Evolutionary conservation across 2,113 vertebrate genomes (phyloP), one percentile per base, ranked within the genome.

Genomic region (Plectropomus leopardus): DNA sequence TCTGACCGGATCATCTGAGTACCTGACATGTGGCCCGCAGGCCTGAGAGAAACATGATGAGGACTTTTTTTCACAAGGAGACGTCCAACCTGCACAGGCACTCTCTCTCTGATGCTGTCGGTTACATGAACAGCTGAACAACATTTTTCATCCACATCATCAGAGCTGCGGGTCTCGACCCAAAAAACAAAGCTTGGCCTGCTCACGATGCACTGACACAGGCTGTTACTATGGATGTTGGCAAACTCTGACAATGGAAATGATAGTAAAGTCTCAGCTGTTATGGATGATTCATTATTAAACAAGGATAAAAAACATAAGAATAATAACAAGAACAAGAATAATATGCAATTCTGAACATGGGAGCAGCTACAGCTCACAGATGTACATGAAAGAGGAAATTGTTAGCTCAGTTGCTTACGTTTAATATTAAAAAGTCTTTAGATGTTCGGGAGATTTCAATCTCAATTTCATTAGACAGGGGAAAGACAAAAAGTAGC

Each of bases 21-120:
- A 16, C 57, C 40, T 57, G 76, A 88, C 79, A 61, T 32, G 71
- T 10, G 63, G 68, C 72, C 86, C 58, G 1, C 58, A 73, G 72
- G 83, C 72, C 68, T 3, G 34, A 70, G 79, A 80, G 61, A 73
- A 80, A 70, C 67, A 70, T 13, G 63, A 80, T 69, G 44, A 74
- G 32, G 54, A 48, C 30, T 24, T 40, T 42, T n/a, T 79, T 79
- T 76, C 47, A 75, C 36, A 26, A 59, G 60, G 60, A 60, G 47
- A 68, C 15, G 1, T 64, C 71, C 76, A 76, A 71, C 75, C 76
- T 82, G 76, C 23, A 75, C 48, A 48, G n/a, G 13, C 64, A 26
- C 8, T 45, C 45, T 21, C 34, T 34, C 26, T 65, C 34, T 87
- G 85, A 77, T 32, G 8, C 19, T 45, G 64, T n/a, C 58, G 54